Evolutionary conservation across 2,113 vertebrate genomes (phyloP).

Genomic region (Corythoichthys haematopterus): DNA sequence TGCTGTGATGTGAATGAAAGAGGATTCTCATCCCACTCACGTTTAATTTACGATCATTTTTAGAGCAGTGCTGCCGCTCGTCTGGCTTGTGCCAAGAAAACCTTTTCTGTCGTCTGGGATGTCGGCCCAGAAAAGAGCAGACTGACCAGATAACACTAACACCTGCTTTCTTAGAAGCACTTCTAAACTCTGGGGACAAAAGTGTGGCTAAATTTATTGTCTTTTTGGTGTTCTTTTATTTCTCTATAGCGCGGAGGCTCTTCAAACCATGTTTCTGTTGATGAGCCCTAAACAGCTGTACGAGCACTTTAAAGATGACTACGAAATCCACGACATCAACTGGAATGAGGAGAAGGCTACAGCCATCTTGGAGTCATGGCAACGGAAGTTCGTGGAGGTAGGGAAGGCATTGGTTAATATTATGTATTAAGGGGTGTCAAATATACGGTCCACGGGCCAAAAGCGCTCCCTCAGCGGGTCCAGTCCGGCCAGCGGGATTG

Average conservation of each 20-base stretch:
- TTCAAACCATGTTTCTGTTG: conserved; percentile 96
- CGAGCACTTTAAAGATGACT: conserved; percentile 96
- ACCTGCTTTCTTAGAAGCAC: conserved; percentile 42
- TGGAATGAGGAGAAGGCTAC: conserved; percentile 94
- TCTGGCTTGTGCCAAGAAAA: conserved; percentile 48
- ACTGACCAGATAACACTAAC: conserved; percentile 56
- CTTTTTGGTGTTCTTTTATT: conserved; percentile 22
- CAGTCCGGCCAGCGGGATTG: no score
- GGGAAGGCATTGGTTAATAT: no score
- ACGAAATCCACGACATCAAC: conserved; percentile 96
- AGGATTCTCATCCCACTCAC: conserved; percentile 45
- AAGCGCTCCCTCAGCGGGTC: no score
- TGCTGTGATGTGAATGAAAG: conserved; percentile 48
- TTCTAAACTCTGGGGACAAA: conserved; percentile 5
- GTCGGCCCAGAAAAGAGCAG: conserved; percentile 26
- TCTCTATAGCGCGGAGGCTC: conserved; percentile 83
- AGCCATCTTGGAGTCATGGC: conserved; percentile 92
- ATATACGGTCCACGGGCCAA: no score
- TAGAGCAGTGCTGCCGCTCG: conserved; percentile 26
- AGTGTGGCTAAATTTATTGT: not conserved
- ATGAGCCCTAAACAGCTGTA: conserved; percentile 97
- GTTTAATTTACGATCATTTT: conserved; percentile 62
- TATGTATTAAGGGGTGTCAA: no score
- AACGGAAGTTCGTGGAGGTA: conserved; percentile 96
- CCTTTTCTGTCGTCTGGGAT: conserved; percentile 47